Conservation (phyloP, 1,140 invertebrate species). For the Pseudomyrmex dendroicus region DNA sequence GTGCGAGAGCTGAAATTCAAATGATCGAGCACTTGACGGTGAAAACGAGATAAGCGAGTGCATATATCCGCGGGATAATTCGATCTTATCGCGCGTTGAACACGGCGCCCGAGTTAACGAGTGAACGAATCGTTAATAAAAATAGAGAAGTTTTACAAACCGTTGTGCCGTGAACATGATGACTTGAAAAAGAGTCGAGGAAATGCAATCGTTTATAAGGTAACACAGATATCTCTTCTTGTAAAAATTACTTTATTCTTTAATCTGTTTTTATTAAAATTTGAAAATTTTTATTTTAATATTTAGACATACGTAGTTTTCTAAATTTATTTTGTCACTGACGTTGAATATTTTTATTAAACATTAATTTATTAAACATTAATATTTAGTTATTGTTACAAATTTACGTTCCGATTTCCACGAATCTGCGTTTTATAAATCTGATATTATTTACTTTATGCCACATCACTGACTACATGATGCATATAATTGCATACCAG, state of each 20-base stretch:
- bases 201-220: constrained; percentile 1
- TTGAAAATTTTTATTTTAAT: neutral
- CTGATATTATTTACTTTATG: neutral
- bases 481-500: neutral
- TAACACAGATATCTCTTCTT: neutral
- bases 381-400: constrained; percentile 14
- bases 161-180: neutral
- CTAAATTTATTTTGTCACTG: neutral
- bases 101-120: constrained; percentile 1
- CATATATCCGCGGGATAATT: constrained; percentile 27
- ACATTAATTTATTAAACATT: neutral
- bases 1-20: constrained; percentile 29
- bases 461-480: too few species aligned
- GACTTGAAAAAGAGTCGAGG: neutral
- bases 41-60: constrained; percentile 1
- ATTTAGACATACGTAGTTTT: neutral
- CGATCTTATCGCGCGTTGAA: constrained; percentile 31
- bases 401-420: constrained; percentile 2
- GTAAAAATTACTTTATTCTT: neutral
- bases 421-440: neutral
- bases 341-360: neutral
- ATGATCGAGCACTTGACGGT: constrained; percentile 35
- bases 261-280: neutral
- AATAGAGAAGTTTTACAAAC: neutral
- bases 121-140: constrained; percentile 24